Evolutionary conservation across 2,888 invertebrate genomes (phyloP).

Genomic region (Nowickia ferox): DNA sequence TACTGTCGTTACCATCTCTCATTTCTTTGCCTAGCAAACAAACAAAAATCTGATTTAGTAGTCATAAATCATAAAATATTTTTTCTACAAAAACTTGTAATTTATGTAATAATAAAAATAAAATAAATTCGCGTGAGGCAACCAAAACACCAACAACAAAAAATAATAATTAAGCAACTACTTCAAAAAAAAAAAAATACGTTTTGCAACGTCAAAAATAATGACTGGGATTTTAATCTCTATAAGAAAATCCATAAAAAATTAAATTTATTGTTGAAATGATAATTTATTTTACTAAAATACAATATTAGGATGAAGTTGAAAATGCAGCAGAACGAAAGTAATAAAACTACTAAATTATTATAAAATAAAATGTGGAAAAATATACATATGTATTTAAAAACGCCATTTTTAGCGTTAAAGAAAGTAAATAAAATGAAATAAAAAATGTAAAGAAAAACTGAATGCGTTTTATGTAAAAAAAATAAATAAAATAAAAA

Average conservation of each 20-base stretch:
- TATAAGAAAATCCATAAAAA: constrained; percentile 63
- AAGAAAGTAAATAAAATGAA: constrained; percentile 63
- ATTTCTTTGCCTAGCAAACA: constrained; percentile 72
- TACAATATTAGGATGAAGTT: constrained; percentile 71
- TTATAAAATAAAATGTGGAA: constrained; percentile 63
- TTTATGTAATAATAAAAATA: constrained; percentile 65
- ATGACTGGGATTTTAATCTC: constrained; percentile 71
- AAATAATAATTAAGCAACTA: constrained; percentile 68
- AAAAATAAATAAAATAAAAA: constrained; percentile 77
- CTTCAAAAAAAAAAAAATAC: constrained; percentile 51
- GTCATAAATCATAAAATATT: constrained; percentile 70
- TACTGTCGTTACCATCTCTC: constrained; percentile 67
- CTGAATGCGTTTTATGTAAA: constrained; percentile 80
- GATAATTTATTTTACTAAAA: constrained; percentile 71
- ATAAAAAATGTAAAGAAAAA: constrained; percentile 64
- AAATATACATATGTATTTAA: constrained; percentile 62
- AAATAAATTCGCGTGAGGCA: constrained; percentile 67
- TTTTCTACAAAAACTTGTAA: constrained; percentile 69
- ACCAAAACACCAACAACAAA: constrained; percentile 70
- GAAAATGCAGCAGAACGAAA: constrained; percentile 62
- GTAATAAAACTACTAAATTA: constrained; percentile 67
- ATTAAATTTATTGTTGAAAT: constrained; percentile 71
- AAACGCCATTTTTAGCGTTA: constrained; percentile 72
- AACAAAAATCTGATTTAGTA: constrained; percentile 70
- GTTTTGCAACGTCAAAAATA: constrained; percentile 63